Base-by-base conservation (phyloP, 2,888 invertebrate genomes). In the Drosophila buzzatii region DNA sequence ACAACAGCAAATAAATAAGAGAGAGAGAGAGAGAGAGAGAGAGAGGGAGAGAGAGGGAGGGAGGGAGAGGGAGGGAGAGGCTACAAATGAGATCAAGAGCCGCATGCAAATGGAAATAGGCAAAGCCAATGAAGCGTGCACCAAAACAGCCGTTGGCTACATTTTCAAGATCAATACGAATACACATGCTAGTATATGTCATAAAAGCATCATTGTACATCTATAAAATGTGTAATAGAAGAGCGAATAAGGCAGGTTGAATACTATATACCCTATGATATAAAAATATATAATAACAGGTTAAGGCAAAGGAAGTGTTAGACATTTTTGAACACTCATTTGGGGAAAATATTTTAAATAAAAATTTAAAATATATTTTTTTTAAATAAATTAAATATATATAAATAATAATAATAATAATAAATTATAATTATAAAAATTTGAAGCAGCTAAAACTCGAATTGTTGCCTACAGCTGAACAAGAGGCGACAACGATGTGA, bases 161-260 rank as follows among this genome's bases (percentile, higher is more conserved):
- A 80, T 85, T 76, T 81, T 70, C 81, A 83, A 81, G 82, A 81
- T 81, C 82, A 81, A 81, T 76, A 41, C 37, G 53, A 39, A 10
- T 20, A 27, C 9, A n/a, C 44, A 35, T 44, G 51, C 57, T 47
- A 44, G 39, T 23, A 33, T 12, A 23, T 42, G 20, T 68, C 41
- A 55, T 47, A 53, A 49, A 47, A 55, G 35, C 39, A 37, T 37
- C 10, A 23, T 3, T 39, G 16, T 23, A 37, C 23, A 14, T 18
- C 8, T 51, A 14, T 18, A 33, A 51, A 5, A 51, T 7, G 18
- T n/a, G 33, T 0, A 49, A n/a, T 1, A 10, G 6, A 31, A 27
- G 16, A 9, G 16, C 3, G 14, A 23, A 16, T 3, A 8, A 16
- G 4, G 8, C 8, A 49, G 2, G 2, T 31, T 9, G 27, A 31